Evolutionary conservation across 1,140 invertebrate genomes (phyloP), one percentile per base, ranked within the genome.

Genomic region (Drosophila micromelanica): DNA sequence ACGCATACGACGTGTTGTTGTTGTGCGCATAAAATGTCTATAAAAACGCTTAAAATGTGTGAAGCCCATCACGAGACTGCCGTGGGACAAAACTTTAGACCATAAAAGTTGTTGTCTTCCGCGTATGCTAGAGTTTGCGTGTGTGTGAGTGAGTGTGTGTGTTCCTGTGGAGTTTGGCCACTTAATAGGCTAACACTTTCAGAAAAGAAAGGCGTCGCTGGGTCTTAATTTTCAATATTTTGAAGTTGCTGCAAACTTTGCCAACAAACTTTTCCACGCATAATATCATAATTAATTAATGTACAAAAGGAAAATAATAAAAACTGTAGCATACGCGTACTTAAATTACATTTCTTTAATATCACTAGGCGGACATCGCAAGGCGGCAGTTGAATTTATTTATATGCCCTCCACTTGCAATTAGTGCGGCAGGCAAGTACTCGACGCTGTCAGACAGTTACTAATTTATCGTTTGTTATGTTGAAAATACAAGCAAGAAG

Each of bases 401-500:
- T 84, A 82, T 85, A 57, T 72, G 77, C 55, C 64, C 73, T 59
- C 80, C 81, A 65, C 55, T 81, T 60, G 75, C 82, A 86, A 86
- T 86, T 86, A 86, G 81, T 75, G 78, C 61, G 74, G 67, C 80
- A 64, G 61, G 65, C 77, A 80, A 85, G 80, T 63, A 65, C 76
- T 84, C 75, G 59, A 48, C 13, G 46, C 67, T 72, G 78, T 81
- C 82, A 48, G 70, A 62, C 37, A 64, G 69, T 45, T 56, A 37
- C 80, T 87, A 87, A 87, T 86, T 86, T 86, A 86, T 86, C 67
- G 81, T 85, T 87, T 86, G 82, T 87, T 87, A 81, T 86, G 71
- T 72, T 86, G 87, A 75, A 81, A 86, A 77, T 78, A 78, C 13
- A 60, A 54, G 17, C 52, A 69, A 49, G 52, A 43, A 43, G 55